Percentiles rank a stretch among this genome's conserved stretches.
Conservation (phyloP, 2,888 invertebrate species). For the Nycteola revayana region DNA sequence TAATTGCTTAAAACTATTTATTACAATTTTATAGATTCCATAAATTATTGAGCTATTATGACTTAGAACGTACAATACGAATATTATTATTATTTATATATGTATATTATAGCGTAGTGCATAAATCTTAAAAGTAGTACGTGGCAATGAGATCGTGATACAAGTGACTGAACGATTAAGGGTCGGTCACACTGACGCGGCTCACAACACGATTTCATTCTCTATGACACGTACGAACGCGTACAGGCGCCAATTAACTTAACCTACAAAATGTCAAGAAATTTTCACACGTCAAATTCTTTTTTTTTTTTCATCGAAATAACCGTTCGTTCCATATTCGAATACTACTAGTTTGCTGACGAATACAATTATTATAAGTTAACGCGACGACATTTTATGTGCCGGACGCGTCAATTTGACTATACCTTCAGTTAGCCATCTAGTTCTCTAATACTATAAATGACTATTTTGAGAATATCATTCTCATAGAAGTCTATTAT, state of each 20-base stretch:
- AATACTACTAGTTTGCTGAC: conserved; percentile 10
- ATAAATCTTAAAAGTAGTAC: conserved; percentile 49
- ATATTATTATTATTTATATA: conserved; percentile 43
- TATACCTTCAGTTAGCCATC: conserved; percentile 25
- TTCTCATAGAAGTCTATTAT: conserved; percentile 67
- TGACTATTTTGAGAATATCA: conserved; percentile 44
- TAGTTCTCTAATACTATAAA: conserved; percentile 47
- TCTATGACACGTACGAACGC: conserved; percentile 3
- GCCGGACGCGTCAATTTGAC: conserved; percentile 12
- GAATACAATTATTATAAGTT: conserved; percentile 1
- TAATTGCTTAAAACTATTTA: conserved; percentile 63
- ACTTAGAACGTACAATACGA: conserved; percentile 43
- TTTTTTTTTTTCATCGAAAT: conserved; percentile 8
- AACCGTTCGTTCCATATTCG: conserved; percentile 7
- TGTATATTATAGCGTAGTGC: conserved; percentile 64
- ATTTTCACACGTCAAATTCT: conserved; percentile 9
- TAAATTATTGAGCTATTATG: conserved; percentile 76
- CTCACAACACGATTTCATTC: conserved; percentile 1
- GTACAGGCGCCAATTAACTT: conserved; percentile 9
- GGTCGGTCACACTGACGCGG: conserved; percentile 18
- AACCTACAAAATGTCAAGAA: conserved; percentile 12
- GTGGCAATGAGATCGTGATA: conserved; percentile 55
- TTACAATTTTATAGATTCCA: conserved; percentile 60
- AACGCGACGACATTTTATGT: not conserved
- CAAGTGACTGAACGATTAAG: conserved; percentile 36